A percentile compares a stretch with the other conserved stretches of the same genome.
Conservation (phyloP, 2,113 vertebrate genomes). For the Galbula dea region DNA sequence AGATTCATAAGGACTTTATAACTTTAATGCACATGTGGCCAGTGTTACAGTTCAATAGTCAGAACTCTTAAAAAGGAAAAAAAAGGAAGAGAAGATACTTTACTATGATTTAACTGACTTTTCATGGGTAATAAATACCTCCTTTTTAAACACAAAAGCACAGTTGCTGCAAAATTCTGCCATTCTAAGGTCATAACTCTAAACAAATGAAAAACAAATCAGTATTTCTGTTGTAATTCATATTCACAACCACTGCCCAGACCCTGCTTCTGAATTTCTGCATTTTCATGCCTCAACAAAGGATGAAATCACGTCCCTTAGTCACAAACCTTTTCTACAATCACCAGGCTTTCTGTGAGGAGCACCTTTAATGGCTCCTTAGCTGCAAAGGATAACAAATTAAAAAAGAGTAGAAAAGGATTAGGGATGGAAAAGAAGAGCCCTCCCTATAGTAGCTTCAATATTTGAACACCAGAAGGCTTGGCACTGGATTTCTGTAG, state of each 20-base stretch:
- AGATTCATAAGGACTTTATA: constrained; percentile 49
- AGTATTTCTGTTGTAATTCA: not conserved
- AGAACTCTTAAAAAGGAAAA: not conserved
- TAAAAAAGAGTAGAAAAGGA: not conserved
- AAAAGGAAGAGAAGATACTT: not conserved
- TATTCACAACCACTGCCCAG: not conserved
- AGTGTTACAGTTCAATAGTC: constrained; percentile 24
- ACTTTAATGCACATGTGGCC: constrained; percentile 44
- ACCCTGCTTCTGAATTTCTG: not conserved
- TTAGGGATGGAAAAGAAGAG: not conserved
- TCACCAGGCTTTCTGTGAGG: not conserved
- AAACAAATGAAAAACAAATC: not conserved
- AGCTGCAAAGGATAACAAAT: not conserved
- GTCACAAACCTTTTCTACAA: not conserved
- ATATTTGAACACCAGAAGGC: not conserved
- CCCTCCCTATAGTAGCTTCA: not conserved
- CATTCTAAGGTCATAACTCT: not conserved
- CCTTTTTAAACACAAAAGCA: not conserved
- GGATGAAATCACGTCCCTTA: not conserved
- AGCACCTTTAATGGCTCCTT: not conserved
- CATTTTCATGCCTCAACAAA: not conserved
- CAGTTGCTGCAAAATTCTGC: not conserved
- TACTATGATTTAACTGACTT: not conserved
- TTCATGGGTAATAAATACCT: not conserved
- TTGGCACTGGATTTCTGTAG: not conserved